Percentiles rank a stretch among this genome's conserved stretches.
These are phyloP conservation scores for Xiphophorus birchmanni DNA, from an alignment of 2,797 vertebrate species.

Conservation along the genomic window DNA sequence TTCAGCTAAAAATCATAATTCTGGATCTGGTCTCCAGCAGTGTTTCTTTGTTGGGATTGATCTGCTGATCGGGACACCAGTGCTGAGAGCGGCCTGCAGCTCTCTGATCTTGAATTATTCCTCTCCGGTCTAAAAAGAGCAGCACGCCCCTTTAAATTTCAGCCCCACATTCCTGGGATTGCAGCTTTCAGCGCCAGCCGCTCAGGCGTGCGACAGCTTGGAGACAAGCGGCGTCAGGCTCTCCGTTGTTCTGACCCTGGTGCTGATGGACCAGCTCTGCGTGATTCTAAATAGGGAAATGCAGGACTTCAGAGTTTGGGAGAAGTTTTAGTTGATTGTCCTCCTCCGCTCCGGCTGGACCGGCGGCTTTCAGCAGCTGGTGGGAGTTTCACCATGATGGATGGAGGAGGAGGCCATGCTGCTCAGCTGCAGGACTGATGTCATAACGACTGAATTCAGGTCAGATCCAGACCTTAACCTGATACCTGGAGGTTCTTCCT, in stretches of 20 bases:
- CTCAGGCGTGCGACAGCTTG: conserved; percentile 11
- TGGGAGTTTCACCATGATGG: conserved; percentile 37
- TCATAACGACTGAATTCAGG: neutral
- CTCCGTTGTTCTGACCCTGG: neutral
- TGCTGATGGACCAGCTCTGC: neutral
- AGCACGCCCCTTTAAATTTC: conserved; percentile 29
- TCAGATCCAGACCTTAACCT: neutral
- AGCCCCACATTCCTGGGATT: conserved; percentile 40
- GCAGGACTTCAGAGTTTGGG: neutral
- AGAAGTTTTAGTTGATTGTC: conserved; percentile 11
- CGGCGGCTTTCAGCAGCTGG: conserved; percentile 34
- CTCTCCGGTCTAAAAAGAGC: conserved; percentile 39
- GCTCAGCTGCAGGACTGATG: neutral
- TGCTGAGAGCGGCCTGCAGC: neutral
- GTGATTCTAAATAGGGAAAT: neutral
- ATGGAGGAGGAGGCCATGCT: conserved; percentile 5
- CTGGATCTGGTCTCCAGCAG: neutral
- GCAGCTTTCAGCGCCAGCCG: neutral
- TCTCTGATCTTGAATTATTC: conserved; percentile 22
- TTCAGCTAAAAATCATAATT: too few relatives aligned
- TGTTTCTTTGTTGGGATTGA: neutral
- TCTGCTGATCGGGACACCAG: conserved; percentile 8
- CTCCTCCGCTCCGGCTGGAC: conserved; percentile 52
- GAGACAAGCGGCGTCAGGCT: neutral
- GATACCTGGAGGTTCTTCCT: neutral